These are phyloP conservation scores for Acromyrmex heyeri DNA, from an alignment of 1,140 invertebrate species.

Conservation along the genomic window DNA sequence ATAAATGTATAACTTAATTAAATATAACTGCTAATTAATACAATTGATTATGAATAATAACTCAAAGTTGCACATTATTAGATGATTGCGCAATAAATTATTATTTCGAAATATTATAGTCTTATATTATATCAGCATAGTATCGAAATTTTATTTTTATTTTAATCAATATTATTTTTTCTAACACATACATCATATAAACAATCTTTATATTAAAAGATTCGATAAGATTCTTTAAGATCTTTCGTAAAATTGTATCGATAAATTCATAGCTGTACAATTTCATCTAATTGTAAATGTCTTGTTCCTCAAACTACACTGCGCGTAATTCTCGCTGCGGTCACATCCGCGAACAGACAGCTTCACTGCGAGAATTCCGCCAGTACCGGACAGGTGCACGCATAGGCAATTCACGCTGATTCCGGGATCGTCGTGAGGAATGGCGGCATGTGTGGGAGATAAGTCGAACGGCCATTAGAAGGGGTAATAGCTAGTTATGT, in stretches of 20 bases:
- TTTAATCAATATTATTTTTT: background rate
- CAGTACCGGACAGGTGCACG: slow-evolving; percentile 57
- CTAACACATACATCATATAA: background rate
- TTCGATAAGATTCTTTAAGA: background rate
- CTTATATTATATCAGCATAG: background rate
- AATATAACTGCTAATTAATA: background rate
- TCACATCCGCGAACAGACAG: slow-evolving; percentile 18
- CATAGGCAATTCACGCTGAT: slow-evolving; percentile 66
- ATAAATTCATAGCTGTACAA: background rate
- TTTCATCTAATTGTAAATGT: background rate
- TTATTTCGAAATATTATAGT: background rate
- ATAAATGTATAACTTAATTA: background rate
- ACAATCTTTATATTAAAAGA: background rate
- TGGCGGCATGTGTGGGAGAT: slow-evolving; percentile 48
- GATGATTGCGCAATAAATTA: background rate
- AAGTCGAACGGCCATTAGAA: slow-evolving; percentile 62
- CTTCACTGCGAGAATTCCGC: slow-evolving; percentile 38
- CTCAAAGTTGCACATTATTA: background rate
- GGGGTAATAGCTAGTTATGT: slow-evolving; percentile 34
- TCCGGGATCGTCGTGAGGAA: slow-evolving; percentile 47
- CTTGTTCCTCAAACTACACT: background rate
- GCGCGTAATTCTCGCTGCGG: background rate
- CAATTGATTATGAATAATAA: background rate
- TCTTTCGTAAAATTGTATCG: background rate
- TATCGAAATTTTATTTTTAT: slow-evolving; percentile 1